phyloP scores from a whole-genome alignment of 1,140 invertebrate species.

The Conopomorpha cramerella region DNA sequence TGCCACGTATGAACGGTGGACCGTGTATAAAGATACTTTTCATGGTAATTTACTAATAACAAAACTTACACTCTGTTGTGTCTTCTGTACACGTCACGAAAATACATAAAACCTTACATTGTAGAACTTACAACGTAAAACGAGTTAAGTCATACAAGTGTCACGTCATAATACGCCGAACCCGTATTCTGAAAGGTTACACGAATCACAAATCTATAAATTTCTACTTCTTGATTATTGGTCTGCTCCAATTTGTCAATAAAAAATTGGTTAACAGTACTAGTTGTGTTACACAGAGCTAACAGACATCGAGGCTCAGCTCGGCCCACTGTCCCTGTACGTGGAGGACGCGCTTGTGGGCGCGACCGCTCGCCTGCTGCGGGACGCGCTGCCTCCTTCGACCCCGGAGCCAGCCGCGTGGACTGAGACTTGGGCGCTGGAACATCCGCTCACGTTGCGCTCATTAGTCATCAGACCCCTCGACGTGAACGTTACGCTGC shows the following conservation, averaged over 20 bases:
- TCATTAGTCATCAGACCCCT: conserved; percentile 20
- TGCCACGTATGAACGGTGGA: conserved; percentile 17
- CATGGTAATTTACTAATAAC: conserved; percentile 16
- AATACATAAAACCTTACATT: background rate
- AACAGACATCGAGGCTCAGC: conserved; percentile 20
- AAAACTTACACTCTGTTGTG: too few species aligned
- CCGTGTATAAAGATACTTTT: conserved; percentile 6
- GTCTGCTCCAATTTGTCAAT: too few species aligned
- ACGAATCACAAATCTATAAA: too few species aligned
- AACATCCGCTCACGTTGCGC: conserved; percentile 19
- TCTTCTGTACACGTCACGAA: too few species aligned
- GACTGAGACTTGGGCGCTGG: conserved; percentile 13
- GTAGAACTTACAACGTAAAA: background rate
- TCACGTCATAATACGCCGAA: too few species aligned
- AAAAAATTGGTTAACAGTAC: too few species aligned
- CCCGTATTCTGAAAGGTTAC: too few species aligned
- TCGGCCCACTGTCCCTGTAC: conserved; percentile 31
- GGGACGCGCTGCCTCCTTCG: conserved; percentile 8
- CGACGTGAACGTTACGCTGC: conserved; percentile 31
- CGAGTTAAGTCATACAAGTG: too few species aligned
- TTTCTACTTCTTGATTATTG: too few species aligned
- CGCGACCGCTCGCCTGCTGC: conserved; percentile 15
- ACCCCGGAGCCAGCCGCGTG: conserved; percentile 4
- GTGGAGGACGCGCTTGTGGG: conserved; percentile 34
- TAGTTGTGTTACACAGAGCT: too few species aligned